Conservation (phyloP, 2,113 vertebrate species). For the Lutjanus erythropterus region DNA sequence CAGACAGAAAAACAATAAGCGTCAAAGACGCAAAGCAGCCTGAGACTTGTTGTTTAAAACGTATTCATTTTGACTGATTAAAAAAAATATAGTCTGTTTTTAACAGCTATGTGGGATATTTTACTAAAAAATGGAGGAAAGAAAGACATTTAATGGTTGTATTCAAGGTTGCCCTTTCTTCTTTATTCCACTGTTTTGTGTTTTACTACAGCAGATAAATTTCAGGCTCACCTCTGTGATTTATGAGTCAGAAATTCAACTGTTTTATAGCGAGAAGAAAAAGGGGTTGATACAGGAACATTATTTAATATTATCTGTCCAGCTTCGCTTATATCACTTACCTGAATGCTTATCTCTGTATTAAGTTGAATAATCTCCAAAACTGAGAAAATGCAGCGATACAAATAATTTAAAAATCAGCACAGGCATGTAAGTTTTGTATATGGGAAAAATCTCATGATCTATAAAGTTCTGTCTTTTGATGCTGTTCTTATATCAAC, state of each 20-base stretch:
- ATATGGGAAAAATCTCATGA: neutral
- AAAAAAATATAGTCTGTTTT: neutral
- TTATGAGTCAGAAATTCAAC: neutral
- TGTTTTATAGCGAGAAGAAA: neutral
- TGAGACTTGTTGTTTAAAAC: neutral
- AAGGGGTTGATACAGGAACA: no score
- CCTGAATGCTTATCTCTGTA: neutral
- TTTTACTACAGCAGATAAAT: constrained; percentile 1
- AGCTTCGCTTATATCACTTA: neutral
- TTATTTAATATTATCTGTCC: neutral
- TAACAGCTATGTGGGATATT: neutral
- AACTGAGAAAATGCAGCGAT: neutral
- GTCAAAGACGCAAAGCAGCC: neutral
- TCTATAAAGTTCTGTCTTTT: neutral
- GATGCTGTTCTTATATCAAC: neutral
- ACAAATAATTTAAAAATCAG: neutral
- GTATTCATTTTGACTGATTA: neutral
- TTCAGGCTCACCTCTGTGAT: neutral
- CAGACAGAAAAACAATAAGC: neutral
- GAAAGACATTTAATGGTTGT: neutral
- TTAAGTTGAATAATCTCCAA: neutral
- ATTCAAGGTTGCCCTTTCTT: neutral
- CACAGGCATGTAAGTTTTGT: neutral
- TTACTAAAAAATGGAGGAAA: neutral
- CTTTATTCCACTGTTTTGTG: neutral